phyloP scores from a whole-genome alignment of 2,797 vertebrate species.

The Sciurus vulgaris region DNA sequence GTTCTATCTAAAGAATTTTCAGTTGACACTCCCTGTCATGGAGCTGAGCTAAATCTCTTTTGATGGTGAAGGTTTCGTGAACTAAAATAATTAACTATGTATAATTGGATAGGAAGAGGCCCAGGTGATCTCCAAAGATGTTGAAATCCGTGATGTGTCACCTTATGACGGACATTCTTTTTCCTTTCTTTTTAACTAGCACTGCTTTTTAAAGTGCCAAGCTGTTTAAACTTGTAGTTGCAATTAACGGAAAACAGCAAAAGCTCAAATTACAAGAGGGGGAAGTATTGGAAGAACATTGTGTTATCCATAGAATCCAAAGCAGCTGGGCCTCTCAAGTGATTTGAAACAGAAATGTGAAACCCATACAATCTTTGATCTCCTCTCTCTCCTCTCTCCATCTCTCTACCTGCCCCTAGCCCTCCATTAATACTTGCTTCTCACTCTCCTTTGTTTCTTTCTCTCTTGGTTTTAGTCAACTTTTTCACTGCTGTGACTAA shows the following conservation, averaged over 20 bases:
- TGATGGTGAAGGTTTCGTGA: slow-evolving; percentile 14
- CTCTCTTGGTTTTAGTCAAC: not conserved
- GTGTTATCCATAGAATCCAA: not conserved
- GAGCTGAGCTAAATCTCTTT: not conserved
- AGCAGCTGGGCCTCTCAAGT: slow-evolving; percentile 31
- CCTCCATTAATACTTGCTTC: not conserved
- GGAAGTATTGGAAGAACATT: slow-evolving; percentile 37
- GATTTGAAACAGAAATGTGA: slow-evolving; percentile 46
- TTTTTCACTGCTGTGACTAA: too few species aligned
- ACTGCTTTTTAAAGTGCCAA: slow-evolving; percentile 53
- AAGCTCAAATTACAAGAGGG: slow-evolving; percentile 18
- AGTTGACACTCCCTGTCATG: not conserved
- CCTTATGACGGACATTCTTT: not conserved
- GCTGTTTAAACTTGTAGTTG: slow-evolving; percentile 57
- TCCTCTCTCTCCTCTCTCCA: not conserved
- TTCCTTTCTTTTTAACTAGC: slow-evolving; percentile 14
- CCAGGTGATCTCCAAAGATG: not conserved
- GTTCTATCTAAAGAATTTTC: not conserved
- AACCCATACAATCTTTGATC: not conserved
- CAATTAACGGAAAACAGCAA: slow-evolving; percentile 63
- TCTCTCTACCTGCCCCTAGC: too few species aligned
- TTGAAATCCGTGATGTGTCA: not conserved
- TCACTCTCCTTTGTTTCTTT: not conserved
- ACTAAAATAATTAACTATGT: not conserved
- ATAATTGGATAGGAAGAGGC: not conserved